Evolutionary conservation across 2,113 vertebrate genomes (phyloP), one percentile per base, ranked within the genome.

Genomic region (Orcinus orca): DNA sequence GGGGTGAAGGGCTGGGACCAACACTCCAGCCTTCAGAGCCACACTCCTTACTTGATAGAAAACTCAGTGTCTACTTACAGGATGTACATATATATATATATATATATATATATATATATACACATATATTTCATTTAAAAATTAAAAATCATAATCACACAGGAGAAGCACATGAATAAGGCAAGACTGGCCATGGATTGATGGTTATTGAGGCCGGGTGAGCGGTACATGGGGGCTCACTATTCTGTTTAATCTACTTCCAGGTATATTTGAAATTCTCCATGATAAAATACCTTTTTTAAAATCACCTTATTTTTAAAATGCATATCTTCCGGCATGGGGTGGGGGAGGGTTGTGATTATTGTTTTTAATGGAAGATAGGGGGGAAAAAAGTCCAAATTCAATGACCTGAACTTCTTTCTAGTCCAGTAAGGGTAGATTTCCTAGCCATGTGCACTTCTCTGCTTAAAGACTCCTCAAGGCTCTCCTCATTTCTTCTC

Each of bases 281-380:
- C 80, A 47, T 73, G 85, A 90, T 71, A 62, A 90, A 88, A 90
- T 85, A 86, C 26, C 3, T 11, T 96, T 91, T 55, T 60, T 18
- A 21, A 91, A 82, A 65, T 91, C 88, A 86, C 3, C 8, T 90
- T 47, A 81, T 93, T 96, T 96, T 83, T 88, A 65, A 76, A 96
- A 90, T 73, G 68, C n/a, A 7, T 53, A 26, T 77, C 96, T 97
- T 85, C 63, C n/a, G 63, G 62, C 29, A 26, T 55, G 60, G 13
- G 4, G 6, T 74, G 7, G 25, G 29, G 5, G 29, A 84, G n/a
- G 31, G 9, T 76, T 95, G 58, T 47, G n/a, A 55, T 80, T 73
- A 60, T 41, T 93, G 33, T 70, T 81, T 94, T 93, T 70, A 80
- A 77, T 82, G 73, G 53, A 95, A 94, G 58, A 76, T 31, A 90